Base-by-base conservation (phyloP, 2,888 invertebrate species). In the Phengaris arion region DNA sequence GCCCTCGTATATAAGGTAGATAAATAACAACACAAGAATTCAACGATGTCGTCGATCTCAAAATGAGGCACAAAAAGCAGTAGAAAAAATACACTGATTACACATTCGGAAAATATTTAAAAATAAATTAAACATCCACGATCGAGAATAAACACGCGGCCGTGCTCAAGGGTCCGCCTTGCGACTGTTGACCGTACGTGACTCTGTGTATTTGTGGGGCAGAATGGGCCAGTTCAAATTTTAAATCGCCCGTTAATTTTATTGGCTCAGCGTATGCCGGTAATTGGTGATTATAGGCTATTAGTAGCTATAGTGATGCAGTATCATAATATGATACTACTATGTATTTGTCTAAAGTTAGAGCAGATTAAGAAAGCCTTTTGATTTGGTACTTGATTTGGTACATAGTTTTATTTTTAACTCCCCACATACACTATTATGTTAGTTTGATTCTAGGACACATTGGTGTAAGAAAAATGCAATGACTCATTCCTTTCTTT, bases 141-240 rank as follows among this genome's bases (percentile, higher is more conserved):
- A 78, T 74, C 76, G 77, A 82, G 82, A 82, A 82, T 82, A 83
- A 85, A 85, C 81, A 87, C 73, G 79, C 79, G 82, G 80, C 82
- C 88, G 89, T 89, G 89, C 89, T 87, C 80, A 89, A 89, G 89
- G 82, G 83, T 78, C 83, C 79, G 80, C 81, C 81, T 83, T 80
- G 79, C 82, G 83, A 85, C 77, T 89, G 83, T 89, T 86, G 82
- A 83, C 84, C 70, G 83, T 82, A 88, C 89, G 89, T 89, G 89
- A 88, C 87, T 85, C 85, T 81, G 54, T 68, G 52, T 72, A 12
- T 45, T 74, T 74, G 72, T 68, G 68, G 54, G 35, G 68, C 55
- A 77, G 74, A 75, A 74, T 74, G 55, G 74, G 51, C 54, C 74
- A 64, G 68, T 74, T 57, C 48, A 52, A 69, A 69, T 51, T 76